These are phyloP conservation scores for Antheraea mylitta DNA, from an alignment of 1,140 invertebrate genomes.

Conservation along the genomic window DNA sequence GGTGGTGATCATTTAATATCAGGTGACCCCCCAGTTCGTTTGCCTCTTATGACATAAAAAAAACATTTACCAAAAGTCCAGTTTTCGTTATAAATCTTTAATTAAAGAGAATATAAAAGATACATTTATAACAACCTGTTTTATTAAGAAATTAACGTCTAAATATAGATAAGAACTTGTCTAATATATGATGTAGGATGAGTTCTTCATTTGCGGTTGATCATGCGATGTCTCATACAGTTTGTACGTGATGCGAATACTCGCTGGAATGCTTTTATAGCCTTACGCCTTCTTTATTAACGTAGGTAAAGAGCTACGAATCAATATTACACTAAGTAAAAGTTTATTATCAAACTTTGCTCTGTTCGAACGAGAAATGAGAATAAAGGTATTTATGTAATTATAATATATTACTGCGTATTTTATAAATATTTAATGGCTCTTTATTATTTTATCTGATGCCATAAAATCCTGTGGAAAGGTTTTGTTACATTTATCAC, in stretches of 20 bases:
- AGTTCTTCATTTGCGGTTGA: constrained; percentile 5
- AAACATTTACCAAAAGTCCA: no score
- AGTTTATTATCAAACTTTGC: neutral
- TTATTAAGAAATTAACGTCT: neutral
- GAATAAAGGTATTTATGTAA: no score
- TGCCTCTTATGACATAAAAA: no score
- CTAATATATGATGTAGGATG: neutral
- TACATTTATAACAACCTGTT: neutral
- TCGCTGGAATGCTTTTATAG: neutral
- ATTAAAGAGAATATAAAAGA: neutral
- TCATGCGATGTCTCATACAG: constrained; percentile 8
- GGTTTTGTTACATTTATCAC: no score
- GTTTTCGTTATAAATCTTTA: no score
- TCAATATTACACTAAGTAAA: neutral
- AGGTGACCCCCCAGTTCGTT: no score
- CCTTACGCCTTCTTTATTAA: neutral
- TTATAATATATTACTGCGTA: no score
- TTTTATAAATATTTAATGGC: no score
- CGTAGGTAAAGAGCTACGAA: neutral
- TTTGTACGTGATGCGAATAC: constrained; percentile 9
- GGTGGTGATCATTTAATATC: no score
- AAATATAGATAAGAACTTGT: neutral
- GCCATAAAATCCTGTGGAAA: no score
- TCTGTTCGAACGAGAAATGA: no score
- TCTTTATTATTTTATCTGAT: no score